Evolutionary conservation across 2,888 invertebrate genomes (phyloP).

Genomic region (Villa cingulata): DNA sequence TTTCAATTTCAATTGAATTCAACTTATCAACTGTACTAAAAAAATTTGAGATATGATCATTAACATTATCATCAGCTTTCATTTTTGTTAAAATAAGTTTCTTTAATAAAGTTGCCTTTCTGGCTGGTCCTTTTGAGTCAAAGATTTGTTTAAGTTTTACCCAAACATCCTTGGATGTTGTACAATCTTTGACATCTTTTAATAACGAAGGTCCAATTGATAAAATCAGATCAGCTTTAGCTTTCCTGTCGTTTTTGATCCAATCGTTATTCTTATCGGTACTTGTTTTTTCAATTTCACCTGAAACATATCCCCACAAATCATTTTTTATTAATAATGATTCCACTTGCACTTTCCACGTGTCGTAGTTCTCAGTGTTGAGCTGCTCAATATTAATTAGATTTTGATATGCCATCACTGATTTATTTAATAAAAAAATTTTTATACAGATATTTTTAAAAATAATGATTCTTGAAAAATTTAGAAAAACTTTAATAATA

Average conservation of each 20-base stretch:
- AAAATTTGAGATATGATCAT: neutral
- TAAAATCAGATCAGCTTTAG: neutral
- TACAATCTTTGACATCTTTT: neutral
- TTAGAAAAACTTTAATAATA: too few relatives aligned
- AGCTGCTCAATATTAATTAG: too few relatives aligned
- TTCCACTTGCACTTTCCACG: neutral
- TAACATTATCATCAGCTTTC: too few relatives aligned
- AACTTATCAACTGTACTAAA: neutral
- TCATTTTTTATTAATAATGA: neutral
- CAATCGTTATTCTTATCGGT: neutral
- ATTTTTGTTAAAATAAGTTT: too few relatives aligned
- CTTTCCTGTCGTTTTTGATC: neutral
- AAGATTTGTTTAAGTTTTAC: neutral
- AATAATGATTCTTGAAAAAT: too few relatives aligned
- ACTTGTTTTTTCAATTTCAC: neutral
- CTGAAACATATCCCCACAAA: neutral
- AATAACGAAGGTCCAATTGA: neutral
- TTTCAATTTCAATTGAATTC: neutral
- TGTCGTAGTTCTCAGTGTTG: neutral
- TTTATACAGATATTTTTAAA: too few relatives aligned
- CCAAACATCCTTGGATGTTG: neutral
- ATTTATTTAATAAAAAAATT: too few relatives aligned
- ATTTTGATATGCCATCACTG: too few relatives aligned
- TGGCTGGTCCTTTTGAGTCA: neutral
- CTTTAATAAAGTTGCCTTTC: neutral